Base-by-base conservation (phyloP, 2,797 vertebrate genomes). In the Premnoplex brunnescens region DNA sequence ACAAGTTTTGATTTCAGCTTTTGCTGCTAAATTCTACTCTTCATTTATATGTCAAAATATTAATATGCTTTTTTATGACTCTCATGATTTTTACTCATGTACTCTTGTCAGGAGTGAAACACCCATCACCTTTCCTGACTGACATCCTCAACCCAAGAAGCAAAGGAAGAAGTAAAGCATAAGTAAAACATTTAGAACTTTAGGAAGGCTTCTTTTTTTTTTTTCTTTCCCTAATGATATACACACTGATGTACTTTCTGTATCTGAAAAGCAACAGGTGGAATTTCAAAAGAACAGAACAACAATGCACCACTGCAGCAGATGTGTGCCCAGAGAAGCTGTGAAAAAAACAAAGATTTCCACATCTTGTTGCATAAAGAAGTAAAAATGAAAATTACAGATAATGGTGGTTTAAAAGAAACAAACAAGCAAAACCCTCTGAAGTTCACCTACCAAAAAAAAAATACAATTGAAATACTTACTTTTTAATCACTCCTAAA, bases 1-100 rank as follows among this genome's bases (percentile, higher is more conserved):
- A 95, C 48, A 95, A 58, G n/a, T 3, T 88, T 91, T 96, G 89
- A 91, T 94, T 97, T 97, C 91, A 95, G 84, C 85, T 21, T 83
- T 34, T 19, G 43, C 34, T 90, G 82, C n/a, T 88, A 78, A 96
- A 84, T 92, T 93, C 75, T 93, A 66, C 46, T 88, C 55, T 94
- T 94, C 88, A 60, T 91, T 92, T 95, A 78, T 55, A 80, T 80
- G 75, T 88, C 95, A 94, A 97, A 96, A 85, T 75, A 95, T 23
- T 85, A 88, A 44, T 32, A 85, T 19, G 14, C 10, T 82, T 55
- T 89, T 46, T 74, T 91, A 83, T 41, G 30, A 64, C 7, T 71
- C 12, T 7, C 56, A 75, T 41, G 27, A 55, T 8, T 93, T 76
- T 85, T 93, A 86, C 12, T 5, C 11, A 55, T 36, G 64, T 59